Conservation (phyloP, 2,113 vertebrate genomes). For the Sapayoa aenigma region DNA sequence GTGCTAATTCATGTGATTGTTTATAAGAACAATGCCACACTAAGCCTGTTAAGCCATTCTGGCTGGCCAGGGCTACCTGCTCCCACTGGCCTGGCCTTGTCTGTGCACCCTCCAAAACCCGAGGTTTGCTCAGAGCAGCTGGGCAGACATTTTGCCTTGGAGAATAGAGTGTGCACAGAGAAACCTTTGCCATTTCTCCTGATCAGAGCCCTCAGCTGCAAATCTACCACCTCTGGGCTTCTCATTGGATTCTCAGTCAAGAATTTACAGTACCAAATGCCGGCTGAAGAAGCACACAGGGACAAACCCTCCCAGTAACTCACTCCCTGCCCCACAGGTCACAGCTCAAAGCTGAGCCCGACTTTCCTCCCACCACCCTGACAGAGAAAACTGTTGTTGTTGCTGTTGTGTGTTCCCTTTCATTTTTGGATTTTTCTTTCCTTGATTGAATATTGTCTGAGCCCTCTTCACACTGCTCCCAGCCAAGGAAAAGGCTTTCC, state of each 20-base stretch:
- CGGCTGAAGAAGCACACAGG: fast-evolving
- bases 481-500: constrained; percentile 4
- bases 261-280: background rate
- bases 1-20: constrained; percentile 45
- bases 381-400: background rate
- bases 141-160: background rate
- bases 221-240: background rate
- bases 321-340: fast-evolving
- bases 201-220: background rate
- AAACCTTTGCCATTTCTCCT: background rate
- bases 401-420: background rate
- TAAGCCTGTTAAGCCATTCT: constrained; percentile 41
- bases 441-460: background rate
- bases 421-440: background rate
- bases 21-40: background rate
- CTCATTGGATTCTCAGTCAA: background rate
- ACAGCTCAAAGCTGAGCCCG: background rate
- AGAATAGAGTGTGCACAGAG: background rate
- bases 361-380: background rate
- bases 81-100: fast-evolving
- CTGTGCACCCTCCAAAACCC: fast-evolving
- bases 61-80: background rate
- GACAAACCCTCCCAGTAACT: background rate
- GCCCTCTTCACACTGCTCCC: background rate
- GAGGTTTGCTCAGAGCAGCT: background rate